A percentile compares a stretch with the other conserved stretches of the same genome.
Evolutionary conservation across 2,888 invertebrate species (phyloP).

Genomic region (Taphrorychus bicolor): DNA sequence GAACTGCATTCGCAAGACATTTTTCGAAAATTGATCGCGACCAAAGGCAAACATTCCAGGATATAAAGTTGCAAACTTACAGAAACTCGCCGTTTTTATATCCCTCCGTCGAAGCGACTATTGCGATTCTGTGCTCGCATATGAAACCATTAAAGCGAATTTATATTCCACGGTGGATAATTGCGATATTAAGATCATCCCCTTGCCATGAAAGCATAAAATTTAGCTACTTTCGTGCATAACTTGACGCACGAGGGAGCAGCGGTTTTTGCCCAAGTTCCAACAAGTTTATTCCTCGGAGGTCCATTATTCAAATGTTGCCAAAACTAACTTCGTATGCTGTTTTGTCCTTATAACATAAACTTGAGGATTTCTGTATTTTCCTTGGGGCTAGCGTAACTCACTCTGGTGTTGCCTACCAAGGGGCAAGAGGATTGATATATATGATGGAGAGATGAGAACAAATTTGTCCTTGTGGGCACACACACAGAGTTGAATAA

Average conservation of each 20-base stretch:
- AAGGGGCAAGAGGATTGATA: too few species aligned
- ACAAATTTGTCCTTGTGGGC: too few species aligned
- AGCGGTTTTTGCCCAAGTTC: conserved; percentile 31
- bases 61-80: conserved; percentile 31
- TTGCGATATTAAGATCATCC: not conserved
- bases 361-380: conserved; percentile 37
- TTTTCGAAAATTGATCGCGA: conserved; percentile 24
- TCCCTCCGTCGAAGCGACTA: conserved; percentile 23
- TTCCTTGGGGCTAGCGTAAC: conserved; percentile 27
- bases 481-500: too few species aligned
- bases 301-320: conserved; percentile 40
- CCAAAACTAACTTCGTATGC: conserved; percentile 34
- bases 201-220: conserved; percentile 24
- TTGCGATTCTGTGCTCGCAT: conserved; percentile 6
- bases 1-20: conserved; percentile 30
- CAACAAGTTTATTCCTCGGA: conserved; percentile 28
- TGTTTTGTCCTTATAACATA: conserved; percentile 38
- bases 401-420: not conserved
- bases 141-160: not conserved
- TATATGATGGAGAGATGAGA: too few species aligned
- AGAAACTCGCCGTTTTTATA: conserved; percentile 20
- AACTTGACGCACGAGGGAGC: conserved; percentile 34
- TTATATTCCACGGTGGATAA: conserved; percentile 8
- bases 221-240: conserved; percentile 29
- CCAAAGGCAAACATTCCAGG: conserved; percentile 17